Base-by-base conservation (phyloP, 1,140 invertebrate genomes). In the Drosophila dunni region DNA sequence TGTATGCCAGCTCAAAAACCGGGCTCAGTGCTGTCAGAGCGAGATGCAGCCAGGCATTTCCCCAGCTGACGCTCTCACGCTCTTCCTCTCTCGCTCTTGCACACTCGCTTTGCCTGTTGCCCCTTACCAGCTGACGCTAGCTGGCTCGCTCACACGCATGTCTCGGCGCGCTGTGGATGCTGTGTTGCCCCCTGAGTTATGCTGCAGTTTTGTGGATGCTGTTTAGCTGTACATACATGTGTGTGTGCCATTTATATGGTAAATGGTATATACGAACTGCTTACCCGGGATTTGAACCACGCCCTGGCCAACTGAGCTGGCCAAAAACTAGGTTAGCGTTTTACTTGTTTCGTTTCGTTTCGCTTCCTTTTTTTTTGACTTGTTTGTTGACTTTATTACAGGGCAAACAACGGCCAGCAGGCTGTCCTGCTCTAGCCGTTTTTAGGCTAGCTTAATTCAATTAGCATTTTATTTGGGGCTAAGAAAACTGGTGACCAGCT, bases 231-330 rank as follows among this genome's bases (percentile, higher is more conserved):
- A 48, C 54, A n/a, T 13, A 15, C 29, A 40, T 40, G 53, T 62
- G 51, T 65, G 64, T 70, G 69, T 64, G 73, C 48, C 51, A 66
- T 44, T 38, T 29, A 29, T 29, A 29, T 29, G 24, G 24, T 29
- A 29, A 29, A 29, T 29, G 24, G 24, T 68, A 75, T 48, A 57
- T 60, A 78, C 57, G 42, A 65, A 65, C 53, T 67, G 80, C 69
- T 81, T 89, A 89, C 85, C 84, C 85, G 84, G 84, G 84, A 90
- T 84, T 84, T 76, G 78, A 89, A 89, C 84, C 84, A 89, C 84
- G 84, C 84, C 84, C 84, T 88, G 74, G 64, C 83, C 79, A 82
- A 85, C 78, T 68, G 65, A 69, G 68, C 75, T 75, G 80, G 42
- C 72, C 76, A 38, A 64, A 64, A 64, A 64, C 50, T 64, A 64